phyloP scores from a whole-genome alignment of 2,888 invertebrate species.

The Macrosoma leucophasiata region DNA sequence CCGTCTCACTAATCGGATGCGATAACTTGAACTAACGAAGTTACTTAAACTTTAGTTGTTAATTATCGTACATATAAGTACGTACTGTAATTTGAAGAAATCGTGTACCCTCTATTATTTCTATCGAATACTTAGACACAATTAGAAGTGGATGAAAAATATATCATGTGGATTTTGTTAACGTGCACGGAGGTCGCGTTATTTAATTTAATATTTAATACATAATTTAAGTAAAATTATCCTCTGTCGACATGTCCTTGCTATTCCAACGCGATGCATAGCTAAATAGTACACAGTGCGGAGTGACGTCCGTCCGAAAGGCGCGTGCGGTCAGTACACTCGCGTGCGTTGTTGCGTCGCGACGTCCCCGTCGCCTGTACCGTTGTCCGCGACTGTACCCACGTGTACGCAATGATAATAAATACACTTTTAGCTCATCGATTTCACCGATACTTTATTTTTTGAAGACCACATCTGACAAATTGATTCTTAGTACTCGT shows the following conservation, averaged over 20 bases:
- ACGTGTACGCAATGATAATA: conserved; percentile 34
- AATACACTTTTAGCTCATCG: conserved; percentile 1
- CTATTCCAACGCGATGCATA: conserved; percentile 54
- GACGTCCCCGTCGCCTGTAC: conserved; percentile 36
- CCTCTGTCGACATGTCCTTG: conserved; percentile 38
- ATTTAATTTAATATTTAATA: background rate
- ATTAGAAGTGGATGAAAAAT: too few species aligned
- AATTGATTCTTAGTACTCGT: conserved; percentile 2
- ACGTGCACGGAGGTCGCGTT: too few species aligned
- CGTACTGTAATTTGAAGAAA: too few species aligned
- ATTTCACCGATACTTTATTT: conserved; percentile 2
- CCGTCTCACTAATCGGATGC: too few species aligned
- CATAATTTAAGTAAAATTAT: background rate
- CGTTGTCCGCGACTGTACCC: conserved; percentile 38
- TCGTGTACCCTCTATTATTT: too few species aligned
- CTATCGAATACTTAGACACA: too few species aligned
- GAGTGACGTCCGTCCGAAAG: conserved; percentile 48
- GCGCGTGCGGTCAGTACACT: conserved; percentile 64
- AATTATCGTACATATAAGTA: background rate
- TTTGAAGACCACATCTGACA: background rate
- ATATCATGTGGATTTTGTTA: too few species aligned
- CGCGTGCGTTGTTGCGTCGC: conserved; percentile 58
- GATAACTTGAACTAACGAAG: background rate
- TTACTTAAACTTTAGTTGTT: background rate
- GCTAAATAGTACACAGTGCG: conserved; percentile 32